These are phyloP conservation scores for Balaeniceps rex DNA, from an alignment of 2,113 vertebrate genomes.

Conservation along the genomic window DNA sequence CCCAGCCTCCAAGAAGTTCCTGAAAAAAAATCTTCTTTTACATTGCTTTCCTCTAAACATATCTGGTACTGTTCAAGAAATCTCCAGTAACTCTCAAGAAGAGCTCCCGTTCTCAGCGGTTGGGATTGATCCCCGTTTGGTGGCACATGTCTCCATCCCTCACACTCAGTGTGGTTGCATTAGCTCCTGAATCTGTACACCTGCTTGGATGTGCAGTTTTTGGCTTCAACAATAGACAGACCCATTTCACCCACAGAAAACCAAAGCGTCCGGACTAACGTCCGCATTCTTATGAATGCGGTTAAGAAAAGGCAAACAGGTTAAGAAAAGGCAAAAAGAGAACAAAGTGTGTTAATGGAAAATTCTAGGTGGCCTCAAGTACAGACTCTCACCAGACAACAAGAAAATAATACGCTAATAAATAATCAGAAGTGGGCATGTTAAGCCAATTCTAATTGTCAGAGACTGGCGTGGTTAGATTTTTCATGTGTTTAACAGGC, in stretches of 20 bases:
- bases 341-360: neutral
- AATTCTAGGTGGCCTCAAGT: neutral
- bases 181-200: neutral
- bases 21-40: neutral
- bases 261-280: neutral
- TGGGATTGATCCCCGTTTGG: neutral
- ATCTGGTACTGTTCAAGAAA: neutral
- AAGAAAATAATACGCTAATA: neutral
- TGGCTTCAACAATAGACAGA: neutral
- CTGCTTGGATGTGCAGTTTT: neutral
- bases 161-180: neutral
- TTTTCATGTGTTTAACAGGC: neutral
- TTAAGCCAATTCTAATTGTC: neutral
- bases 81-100: neutral
- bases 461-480: neutral
- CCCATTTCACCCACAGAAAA: neutral
- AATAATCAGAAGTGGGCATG: neutral
- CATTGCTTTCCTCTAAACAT: neutral
- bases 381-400: accelerated
- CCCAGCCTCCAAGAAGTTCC: neutral
- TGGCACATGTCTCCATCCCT: neutral
- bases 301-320: neutral
- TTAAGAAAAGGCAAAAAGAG: neutral
- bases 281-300: neutral
- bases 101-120: neutral